phyloP scores from a whole-genome alignment of 2,113 vertebrate genomes.

The Phyllostomus discolor region DNA sequence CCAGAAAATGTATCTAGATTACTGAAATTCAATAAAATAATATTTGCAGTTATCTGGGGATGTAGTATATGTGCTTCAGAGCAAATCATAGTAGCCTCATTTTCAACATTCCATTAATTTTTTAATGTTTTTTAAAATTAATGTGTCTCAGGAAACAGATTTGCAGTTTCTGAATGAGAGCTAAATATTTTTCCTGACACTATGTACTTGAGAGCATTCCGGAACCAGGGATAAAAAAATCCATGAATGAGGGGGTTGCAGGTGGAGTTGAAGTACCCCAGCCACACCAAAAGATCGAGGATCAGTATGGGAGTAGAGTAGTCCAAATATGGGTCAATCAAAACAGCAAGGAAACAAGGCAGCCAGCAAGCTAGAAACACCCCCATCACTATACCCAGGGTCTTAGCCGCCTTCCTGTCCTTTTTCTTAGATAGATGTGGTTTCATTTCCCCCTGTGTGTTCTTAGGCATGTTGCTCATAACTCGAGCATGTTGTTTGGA shows the following conservation, averaged over 20 bases:
- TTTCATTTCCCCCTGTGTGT: background rate
- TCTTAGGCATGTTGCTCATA: constrained; percentile 47
- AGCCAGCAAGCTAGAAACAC: constrained; percentile 72
- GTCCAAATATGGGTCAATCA: constrained; percentile 70
- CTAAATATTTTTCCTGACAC: constrained; percentile 72
- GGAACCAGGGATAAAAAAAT: constrained; percentile 75
- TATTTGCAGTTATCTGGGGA: background rate
- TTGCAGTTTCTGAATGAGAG: constrained; percentile 55
- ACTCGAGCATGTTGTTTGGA: constrained; percentile 62
- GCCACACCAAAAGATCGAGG: constrained; percentile 71
- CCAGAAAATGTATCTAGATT: background rate
- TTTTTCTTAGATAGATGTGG: constrained; percentile 67
- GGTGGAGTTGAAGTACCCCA: constrained; percentile 75
- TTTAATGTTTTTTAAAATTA: background rate
- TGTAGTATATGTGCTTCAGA: background rate
- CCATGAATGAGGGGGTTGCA: constrained; percentile 75
- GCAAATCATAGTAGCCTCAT: background rate
- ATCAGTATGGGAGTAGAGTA: constrained; percentile 67
- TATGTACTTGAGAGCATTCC: constrained; percentile 63
- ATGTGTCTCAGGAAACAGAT: constrained; percentile 59
- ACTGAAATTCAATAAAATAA: background rate
- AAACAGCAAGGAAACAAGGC: constrained; percentile 71
- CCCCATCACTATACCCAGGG: constrained; percentile 69
- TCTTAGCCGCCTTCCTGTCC: constrained; percentile 73
- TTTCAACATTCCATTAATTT: background rate